Conservation (phyloP, 2,888 invertebrate species). For the Latrodectus hesperus region DNA sequence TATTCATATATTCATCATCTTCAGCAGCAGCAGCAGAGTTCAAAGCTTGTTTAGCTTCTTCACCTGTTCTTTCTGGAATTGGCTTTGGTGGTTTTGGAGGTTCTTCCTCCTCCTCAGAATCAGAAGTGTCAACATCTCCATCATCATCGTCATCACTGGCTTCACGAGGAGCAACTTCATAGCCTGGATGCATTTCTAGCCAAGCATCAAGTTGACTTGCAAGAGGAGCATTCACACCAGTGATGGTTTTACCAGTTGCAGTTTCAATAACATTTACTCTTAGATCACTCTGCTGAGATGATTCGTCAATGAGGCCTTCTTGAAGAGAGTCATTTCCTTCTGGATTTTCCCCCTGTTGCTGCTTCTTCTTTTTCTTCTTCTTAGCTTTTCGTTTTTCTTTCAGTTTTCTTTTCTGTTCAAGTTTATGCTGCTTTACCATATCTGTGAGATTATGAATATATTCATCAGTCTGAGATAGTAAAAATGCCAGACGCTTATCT, state of each 20-base stretch:
- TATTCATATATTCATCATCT: constrained; percentile 91
- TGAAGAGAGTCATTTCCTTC: constrained; percentile 58
- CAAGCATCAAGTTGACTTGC: constrained; percentile 89
- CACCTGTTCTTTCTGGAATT: constrained; percentile 73
- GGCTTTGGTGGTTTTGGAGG: constrained; percentile 45
- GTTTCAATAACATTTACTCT: constrained; percentile 92
- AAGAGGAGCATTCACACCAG: constrained; percentile 91
- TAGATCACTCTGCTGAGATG: constrained; percentile 85
- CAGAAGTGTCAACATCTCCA: constrained; percentile 75
- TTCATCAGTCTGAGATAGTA: constrained; percentile 98
- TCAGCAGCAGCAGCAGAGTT: constrained; percentile 80
- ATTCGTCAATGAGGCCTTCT: constrained; percentile 73
- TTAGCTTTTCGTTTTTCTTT: constrained; percentile 86
- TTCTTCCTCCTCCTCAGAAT: constrained; percentile 67
- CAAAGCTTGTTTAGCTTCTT: constrained; percentile 84
- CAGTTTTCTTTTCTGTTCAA: constrained; percentile 92
- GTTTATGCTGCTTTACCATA: constrained; percentile 96
- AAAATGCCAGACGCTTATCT: constrained; percentile 97
- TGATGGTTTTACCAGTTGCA: constrained; percentile 80
- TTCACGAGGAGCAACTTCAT: constrained; percentile 84
- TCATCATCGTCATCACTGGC: constrained; percentile 75
- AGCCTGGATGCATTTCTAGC: constrained; percentile 93
- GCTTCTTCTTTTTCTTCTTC: constrained; percentile 83
- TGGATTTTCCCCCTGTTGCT: constrained; percentile 76
- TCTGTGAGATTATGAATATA: constrained; percentile 97